Base-by-base conservation (phyloP, 2,113 vertebrate genomes). In the Columbina picui region DNA sequence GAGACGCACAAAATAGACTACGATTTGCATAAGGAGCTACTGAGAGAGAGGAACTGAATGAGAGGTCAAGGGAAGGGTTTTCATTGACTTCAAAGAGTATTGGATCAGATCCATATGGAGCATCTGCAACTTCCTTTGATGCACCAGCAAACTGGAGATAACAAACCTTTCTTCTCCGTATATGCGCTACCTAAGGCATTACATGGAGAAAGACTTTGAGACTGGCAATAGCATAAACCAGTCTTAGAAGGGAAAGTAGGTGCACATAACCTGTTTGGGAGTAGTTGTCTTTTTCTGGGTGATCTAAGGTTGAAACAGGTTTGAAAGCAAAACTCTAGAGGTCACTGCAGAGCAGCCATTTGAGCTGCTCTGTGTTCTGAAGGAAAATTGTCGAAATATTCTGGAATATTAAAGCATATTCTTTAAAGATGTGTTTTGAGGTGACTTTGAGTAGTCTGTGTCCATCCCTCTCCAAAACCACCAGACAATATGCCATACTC, bases 111-210 rank as follows among this genome's bases (percentile, higher is more conserved):
- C 95, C 94, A 96, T 7, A 15, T 1, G 0, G 83, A 93, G 88
- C 96, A 97, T 95, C 93, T 97, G 94, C 68, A 84, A 52, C 63
- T 90, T 89, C 92, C 92, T 96, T 96, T 97, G 96, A 96, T 96
- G 83, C 56, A 75, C 55, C 76, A 89, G 64, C 83, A 88, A 92
- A 84, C 50, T 36, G 47, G 22, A 90, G 85, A 89, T 90, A 80
- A 93, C 64, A 30, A 84, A 19, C 76, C 80, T 68, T 60, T 84
- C 56, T 69, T 75, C 68, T 81, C 71, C 4, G 1, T 52, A 22
- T 25, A 17, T 45, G 30, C 45, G 22, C 73, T 39, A 55, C 30
- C 61, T 53, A 71, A 26, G 29, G 49, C 49, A 68, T 90, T 93
- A 77, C 90, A 73, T 71, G 43, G 36, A 88, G 76, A 71, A 93